phyloP scores from a whole-genome alignment of 1,140 invertebrate genomes.

The Procambarus clarkii region DNA sequence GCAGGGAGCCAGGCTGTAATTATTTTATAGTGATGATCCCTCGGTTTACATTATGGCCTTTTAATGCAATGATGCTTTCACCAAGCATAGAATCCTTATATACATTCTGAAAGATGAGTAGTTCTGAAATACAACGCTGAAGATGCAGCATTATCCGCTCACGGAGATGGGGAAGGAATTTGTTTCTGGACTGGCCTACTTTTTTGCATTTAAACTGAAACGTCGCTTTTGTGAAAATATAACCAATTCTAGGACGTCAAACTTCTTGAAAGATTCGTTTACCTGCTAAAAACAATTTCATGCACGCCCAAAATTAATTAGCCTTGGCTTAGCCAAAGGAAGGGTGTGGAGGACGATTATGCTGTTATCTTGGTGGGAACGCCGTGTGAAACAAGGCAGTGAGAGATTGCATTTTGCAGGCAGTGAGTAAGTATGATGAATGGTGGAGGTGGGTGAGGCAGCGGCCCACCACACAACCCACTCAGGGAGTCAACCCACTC shows the following conservation, averaged over 20 bases:
- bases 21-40: background rate
- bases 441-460: background rate
- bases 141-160: background rate
- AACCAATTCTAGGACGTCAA: background rate
- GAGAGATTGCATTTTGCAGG: constrained; percentile 28
- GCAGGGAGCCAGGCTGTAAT: background rate
- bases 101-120: background rate
- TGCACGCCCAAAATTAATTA: background rate
- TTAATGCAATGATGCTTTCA: background rate
- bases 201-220: background rate
- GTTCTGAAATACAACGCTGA: background rate
- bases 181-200: background rate
- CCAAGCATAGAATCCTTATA: background rate
- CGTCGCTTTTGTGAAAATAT: background rate
- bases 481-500: constrained; percentile 5
- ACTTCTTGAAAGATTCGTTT: background rate
- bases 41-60: background rate
- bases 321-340: background rate
- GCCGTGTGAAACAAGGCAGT: background rate
- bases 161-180: background rate
- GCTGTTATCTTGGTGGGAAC: constrained; percentile 18
- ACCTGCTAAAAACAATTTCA: background rate
- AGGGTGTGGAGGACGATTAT: background rate
- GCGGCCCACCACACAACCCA: background rate
- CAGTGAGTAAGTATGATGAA: constrained; percentile 22